Evolutionary conservation across 2,888 invertebrate species (phyloP).

Genomic region (Leptopilina myrica): DNA sequence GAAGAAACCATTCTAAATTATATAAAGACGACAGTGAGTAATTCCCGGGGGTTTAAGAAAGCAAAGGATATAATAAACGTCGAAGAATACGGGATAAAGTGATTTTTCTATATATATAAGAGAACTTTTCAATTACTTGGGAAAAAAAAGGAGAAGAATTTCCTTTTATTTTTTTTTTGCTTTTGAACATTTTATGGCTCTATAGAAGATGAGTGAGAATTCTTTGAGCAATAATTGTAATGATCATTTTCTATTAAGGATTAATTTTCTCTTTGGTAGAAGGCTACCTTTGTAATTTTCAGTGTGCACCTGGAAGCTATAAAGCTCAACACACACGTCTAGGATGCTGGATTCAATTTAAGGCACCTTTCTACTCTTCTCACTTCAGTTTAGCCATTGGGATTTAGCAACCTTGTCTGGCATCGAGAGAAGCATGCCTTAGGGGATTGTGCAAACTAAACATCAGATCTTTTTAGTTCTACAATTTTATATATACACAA

Average conservation of each 20-base stretch:
- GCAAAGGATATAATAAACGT: too few relatives aligned
- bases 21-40: too few relatives aligned
- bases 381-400: conserved; percentile 33
- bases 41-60: too few relatives aligned
- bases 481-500: neutral
- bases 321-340: conserved; percentile 24
- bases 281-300: conserved; percentile 13
- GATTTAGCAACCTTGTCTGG: conserved; percentile 38
- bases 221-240: conserved; percentile 7
- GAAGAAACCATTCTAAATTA: too few relatives aligned
- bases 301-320: conserved; percentile 15
- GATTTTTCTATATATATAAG: too few relatives aligned
- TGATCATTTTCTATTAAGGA: conserved; percentile 6
- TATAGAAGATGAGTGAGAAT: neutral
- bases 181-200: too few relatives aligned
- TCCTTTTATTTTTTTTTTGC: too few relatives aligned
- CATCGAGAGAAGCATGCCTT: conserved; percentile 5
- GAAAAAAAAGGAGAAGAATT: too few relatives aligned
- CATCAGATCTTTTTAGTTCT: conserved; percentile 1
- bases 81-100: too few relatives aligned
- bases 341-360: conserved; percentile 23
- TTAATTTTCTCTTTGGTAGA: conserved; percentile 3
- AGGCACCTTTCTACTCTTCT: conserved; percentile 28
- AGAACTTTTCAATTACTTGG: too few relatives aligned
- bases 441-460: conserved; percentile 26